phyloP scores from a whole-genome alignment of 2,797 vertebrate genomes.

The Sebastiscus tertius region DNA sequence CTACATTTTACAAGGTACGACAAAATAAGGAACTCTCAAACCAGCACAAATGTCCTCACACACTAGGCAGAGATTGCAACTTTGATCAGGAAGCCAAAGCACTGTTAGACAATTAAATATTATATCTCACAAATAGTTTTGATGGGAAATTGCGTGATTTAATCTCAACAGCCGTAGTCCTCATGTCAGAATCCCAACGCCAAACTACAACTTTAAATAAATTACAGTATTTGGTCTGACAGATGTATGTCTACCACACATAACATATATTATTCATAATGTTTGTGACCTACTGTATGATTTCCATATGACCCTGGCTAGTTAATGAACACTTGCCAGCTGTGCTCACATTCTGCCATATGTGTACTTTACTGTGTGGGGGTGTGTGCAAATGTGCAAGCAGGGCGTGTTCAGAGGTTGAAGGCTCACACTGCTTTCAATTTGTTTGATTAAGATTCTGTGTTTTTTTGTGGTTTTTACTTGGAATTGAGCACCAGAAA shows the following conservation, averaged over 20 bases:
- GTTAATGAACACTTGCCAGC: background rate
- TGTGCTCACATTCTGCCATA: background rate
- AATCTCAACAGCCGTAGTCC: background rate
- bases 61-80: background rate
- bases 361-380: background rate
- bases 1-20: conserved; percentile 95
- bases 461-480: background rate
- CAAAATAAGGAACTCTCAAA: background rate
- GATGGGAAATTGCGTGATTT: background rate
- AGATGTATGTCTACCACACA: background rate
- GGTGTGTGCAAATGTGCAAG: background rate
- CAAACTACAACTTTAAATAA: background rate
- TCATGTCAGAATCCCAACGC: background rate
- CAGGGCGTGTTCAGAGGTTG: background rate
- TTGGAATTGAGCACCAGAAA: background rate
- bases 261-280: background rate
- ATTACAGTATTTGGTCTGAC: background rate
- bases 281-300: background rate
- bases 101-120: background rate
- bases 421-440: background rate
- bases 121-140: background rate
- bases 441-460: background rate
- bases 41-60: background rate
- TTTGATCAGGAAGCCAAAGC: background rate
- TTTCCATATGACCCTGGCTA: background rate